phyloP scores from a whole-genome alignment of 2,113 vertebrate genomes.

The Gallinago jamesoni region DNA sequence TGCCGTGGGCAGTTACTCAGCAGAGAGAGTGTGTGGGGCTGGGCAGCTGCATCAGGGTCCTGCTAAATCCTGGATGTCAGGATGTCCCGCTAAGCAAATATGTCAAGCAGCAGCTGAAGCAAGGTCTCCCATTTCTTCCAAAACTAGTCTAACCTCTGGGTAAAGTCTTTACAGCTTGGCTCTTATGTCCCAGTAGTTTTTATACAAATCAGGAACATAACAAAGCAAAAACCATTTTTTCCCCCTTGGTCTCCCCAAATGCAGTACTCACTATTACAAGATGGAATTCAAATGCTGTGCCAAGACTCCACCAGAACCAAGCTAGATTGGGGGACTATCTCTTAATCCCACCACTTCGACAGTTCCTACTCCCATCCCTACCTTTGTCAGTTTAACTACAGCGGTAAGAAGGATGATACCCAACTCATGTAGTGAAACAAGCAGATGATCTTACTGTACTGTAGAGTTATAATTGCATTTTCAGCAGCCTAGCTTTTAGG shows the following conservation, averaged over 20 bases:
- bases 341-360: not conserved
- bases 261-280: not conserved
- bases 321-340: not conserved
- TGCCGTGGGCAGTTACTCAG: not conserved
- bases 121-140: not conserved
- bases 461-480: not conserved
- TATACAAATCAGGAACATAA: not conserved
- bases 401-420: accelerated
- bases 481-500: not conserved
- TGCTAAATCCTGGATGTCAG: not conserved
- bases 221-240: not conserved
- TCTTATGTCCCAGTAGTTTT: not conserved
- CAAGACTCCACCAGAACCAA: not conserved
- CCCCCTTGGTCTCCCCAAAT: not conserved
- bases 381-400: not conserved
- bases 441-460: not conserved
- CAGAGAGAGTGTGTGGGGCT: accelerated
- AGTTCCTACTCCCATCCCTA: not conserved
- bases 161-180: not conserved
- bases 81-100: not conserved
- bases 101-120: not conserved
- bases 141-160: not conserved
- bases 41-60: not conserved
- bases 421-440: accelerated
- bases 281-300: not conserved